Conservation (phyloP, 2,888 invertebrate species). For the Osedax frankpressi region DNA sequence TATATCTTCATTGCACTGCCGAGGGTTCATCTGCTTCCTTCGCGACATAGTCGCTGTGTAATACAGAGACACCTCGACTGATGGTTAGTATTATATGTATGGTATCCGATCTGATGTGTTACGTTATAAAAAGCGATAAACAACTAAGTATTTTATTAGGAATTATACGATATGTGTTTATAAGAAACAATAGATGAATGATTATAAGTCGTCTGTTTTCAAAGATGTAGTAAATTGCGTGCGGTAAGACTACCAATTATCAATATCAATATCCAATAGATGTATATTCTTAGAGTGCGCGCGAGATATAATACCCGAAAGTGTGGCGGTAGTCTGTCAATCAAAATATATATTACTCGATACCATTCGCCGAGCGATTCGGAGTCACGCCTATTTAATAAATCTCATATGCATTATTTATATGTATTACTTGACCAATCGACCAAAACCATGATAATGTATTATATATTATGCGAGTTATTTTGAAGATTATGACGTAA, state of each 20-base stretch:
- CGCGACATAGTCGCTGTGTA: not conserved
- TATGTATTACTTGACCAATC: not conserved
- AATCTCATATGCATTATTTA: not conserved
- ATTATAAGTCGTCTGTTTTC: not conserved
- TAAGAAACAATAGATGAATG: not conserved
- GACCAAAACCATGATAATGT: too few relatives aligned
- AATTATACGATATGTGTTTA: not conserved
- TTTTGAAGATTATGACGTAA: not conserved
- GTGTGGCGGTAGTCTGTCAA: not conserved
- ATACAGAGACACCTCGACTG: not conserved
- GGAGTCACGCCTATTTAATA: not conserved
- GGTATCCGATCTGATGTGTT: too few relatives aligned
- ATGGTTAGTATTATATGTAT: not conserved
- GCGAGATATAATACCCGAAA: not conserved
- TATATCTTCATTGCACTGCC: not conserved
- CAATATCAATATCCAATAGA: not conserved
- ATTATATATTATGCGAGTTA: not conserved
- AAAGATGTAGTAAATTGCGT: not conserved
- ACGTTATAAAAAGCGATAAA: too few relatives aligned
- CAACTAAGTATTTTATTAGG: too few relatives aligned
- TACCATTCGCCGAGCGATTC: not conserved
- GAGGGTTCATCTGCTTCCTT: not conserved
- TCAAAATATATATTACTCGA: not conserved
- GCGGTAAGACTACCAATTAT: not conserved
- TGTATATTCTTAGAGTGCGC: not conserved